Conservation (phyloP, 1,140 invertebrate genomes). For the Calephelis nemesis region DNA sequence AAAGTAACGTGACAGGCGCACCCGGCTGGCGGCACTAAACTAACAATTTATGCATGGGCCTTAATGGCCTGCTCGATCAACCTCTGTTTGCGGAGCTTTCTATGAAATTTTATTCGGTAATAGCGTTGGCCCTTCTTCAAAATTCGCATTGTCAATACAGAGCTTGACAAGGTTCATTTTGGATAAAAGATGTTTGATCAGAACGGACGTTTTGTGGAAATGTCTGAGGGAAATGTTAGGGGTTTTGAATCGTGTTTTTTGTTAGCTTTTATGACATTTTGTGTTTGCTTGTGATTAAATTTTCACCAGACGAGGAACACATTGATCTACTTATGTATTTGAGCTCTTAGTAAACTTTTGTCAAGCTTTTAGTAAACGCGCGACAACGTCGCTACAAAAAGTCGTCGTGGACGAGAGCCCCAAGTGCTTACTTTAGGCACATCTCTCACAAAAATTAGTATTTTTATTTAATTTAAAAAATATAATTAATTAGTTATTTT, state of each 20-base stretch:
- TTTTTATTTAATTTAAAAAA: too few species aligned
- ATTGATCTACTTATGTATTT: too few species aligned
- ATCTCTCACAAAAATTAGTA: too few species aligned
- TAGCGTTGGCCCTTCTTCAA: constrained; percentile 38
- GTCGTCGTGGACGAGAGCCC: too few species aligned
- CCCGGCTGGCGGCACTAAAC: constrained; percentile 55
- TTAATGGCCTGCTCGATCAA: constrained; percentile 67
- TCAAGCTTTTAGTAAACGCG: too few species aligned
- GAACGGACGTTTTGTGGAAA: constrained; percentile 8
- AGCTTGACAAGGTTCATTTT: constrained; percentile 28
- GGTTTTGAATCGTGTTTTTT: constrained; percentile 6
- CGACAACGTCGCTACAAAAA: too few species aligned
- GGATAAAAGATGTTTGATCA: constrained; percentile 19
- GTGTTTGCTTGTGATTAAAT: too few species aligned
- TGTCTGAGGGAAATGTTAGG: background rate
- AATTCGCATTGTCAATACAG: constrained; percentile 23
- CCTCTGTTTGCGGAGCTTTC: constrained; percentile 72
- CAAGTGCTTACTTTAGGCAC: too few species aligned
- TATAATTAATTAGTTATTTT: too few species aligned
- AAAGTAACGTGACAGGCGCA: constrained; percentile 18
- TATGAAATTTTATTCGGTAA: constrained; percentile 76
- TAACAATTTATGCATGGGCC: constrained; percentile 75
- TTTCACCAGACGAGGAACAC: too few species aligned
- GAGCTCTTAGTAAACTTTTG: too few species aligned
- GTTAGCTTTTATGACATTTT: background rate